phyloP scores from a whole-genome alignment of 1,140 invertebrate species.

The Caenorhabditis latens region DNA sequence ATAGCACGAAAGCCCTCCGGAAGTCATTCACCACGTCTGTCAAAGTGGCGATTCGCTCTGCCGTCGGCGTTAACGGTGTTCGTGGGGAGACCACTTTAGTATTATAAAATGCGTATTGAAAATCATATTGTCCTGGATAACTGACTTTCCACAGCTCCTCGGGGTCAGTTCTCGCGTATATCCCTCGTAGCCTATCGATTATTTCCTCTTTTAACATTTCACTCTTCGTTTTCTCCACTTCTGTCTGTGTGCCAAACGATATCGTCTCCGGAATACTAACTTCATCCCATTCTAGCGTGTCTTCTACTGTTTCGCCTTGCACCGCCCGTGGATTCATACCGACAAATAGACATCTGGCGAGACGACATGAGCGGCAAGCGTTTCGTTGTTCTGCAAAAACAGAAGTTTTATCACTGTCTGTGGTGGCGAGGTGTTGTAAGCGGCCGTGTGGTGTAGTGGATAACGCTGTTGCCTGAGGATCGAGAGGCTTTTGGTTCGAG shows the following conservation, averaged over 20 bases:
- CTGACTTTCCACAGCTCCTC: neutral
- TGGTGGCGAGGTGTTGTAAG: neutral
- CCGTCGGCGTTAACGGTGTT: slow-evolving; percentile 64
- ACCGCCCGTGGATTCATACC: slow-evolving; percentile 73
- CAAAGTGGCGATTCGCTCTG: slow-evolving; percentile 61
- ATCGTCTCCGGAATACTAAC: neutral
- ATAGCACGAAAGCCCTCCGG: slow-evolving; percentile 70
- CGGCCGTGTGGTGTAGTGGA: too few species aligned
- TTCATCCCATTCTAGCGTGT: slow-evolving; percentile 27
- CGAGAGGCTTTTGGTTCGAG: neutral
- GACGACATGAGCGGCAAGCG: slow-evolving; percentile 72
- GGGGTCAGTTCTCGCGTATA: neutral
- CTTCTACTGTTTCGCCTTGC: slow-evolving; percentile 53
- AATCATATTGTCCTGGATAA: neutral
- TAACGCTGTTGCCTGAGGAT: neutral
- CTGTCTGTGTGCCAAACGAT: neutral
- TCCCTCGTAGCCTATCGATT: neutral
- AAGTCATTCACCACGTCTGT: slow-evolving; percentile 69
- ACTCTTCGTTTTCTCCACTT: neutral
- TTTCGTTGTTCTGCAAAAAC: slow-evolving; percentile 72
- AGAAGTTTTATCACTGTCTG: neutral
- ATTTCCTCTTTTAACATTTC: neutral
- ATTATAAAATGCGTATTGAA: slow-evolving; percentile 12
- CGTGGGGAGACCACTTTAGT: slow-evolving; percentile 32
- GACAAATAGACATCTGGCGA: slow-evolving; percentile 70